A percentile compares a stretch with the other conserved stretches of the same genome.
phyloP scores from a whole-genome alignment of 2,113 vertebrate species.

The Phocoena sinus region DNA sequence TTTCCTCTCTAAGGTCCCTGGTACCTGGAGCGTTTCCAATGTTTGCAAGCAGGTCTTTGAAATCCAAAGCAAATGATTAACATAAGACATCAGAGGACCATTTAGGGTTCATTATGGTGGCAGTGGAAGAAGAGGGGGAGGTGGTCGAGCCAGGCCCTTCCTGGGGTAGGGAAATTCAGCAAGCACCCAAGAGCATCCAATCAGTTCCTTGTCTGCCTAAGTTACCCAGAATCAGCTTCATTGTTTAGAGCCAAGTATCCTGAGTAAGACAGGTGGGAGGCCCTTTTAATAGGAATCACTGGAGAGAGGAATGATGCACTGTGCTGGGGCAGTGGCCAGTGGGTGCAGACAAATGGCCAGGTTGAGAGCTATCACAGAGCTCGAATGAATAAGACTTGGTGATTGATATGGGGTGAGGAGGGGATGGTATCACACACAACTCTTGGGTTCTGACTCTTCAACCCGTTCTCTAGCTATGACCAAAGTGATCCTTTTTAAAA shows the following conservation, averaged over 20 bases:
- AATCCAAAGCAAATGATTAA: background rate
- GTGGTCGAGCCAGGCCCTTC: background rate
- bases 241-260: background rate
- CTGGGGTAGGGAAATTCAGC: background rate
- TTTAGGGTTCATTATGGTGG: background rate
- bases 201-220: background rate
- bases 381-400: background rate
- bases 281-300: background rate
- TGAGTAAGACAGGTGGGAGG: background rate
- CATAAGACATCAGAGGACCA: background rate
- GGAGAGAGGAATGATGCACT: background rate
- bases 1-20: background rate
- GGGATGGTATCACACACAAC: background rate
- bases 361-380: background rate
- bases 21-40: background rate
- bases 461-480: background rate
- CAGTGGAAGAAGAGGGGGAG: background rate
- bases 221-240: background rate
- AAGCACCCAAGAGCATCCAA: background rate
- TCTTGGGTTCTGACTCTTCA: background rate
- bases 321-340: background rate
- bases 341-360: background rate
- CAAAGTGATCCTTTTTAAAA: background rate
- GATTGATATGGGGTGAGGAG: background rate
- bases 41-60: background rate